Evolutionary conservation across 2,113 vertebrate species (phyloP).

Genomic region (Progne subis): DNA sequence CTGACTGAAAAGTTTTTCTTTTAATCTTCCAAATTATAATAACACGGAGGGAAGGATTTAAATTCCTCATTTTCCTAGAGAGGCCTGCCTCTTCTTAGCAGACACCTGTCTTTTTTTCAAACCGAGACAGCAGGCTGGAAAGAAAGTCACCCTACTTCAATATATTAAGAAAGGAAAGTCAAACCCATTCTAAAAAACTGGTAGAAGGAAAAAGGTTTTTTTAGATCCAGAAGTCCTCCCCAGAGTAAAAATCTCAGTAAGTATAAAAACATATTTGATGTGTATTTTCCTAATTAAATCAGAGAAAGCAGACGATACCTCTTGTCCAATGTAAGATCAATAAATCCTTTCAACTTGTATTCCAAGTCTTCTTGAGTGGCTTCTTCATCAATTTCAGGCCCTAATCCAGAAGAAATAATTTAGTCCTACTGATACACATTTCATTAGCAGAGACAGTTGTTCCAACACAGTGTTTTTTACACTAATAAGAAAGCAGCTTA

Average conservation of each 20-base stretch:
- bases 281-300: background rate
- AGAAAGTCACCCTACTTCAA: background rate
- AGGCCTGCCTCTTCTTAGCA: no score
- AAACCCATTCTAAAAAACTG: background rate
- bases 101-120: no score
- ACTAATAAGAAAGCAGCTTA: background rate
- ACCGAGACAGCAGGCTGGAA: no score
- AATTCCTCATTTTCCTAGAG: no score
- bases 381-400: slow-evolving; percentile 88
- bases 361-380: slow-evolving; percentile 92
- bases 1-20: no score
- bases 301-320: slow-evolving; percentile 76
- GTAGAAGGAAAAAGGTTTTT: background rate
- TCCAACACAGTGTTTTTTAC: background rate
- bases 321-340: slow-evolving; percentile 95
- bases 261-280: background rate
- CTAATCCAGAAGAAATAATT: slow-evolving; percentile 66
- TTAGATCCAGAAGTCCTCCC: background rate
- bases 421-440: background rate
- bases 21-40: no score
- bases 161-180: background rate
- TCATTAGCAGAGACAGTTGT: background rate
- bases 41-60: no score
- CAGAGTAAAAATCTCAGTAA: background rate
- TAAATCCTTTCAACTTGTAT: slow-evolving; percentile 93